Percentiles rank a stretch among this genome's conserved stretches.
Conservation (phyloP, 2,888 invertebrate genomes). For the Apamea anceps region DNA sequence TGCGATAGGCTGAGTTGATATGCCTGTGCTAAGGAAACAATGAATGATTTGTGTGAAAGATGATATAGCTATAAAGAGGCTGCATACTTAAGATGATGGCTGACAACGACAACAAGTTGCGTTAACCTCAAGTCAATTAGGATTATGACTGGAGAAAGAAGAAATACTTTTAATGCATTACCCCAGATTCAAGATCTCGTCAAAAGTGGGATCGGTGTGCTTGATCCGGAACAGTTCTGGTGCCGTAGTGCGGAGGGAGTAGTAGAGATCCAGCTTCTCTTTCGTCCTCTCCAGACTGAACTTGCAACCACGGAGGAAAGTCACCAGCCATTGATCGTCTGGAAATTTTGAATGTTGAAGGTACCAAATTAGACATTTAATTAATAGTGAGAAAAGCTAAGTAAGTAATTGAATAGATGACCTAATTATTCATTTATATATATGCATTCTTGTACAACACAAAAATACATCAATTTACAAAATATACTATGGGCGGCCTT, state of each 20-base stretch:
- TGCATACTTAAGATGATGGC: neutral
- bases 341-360: constrained; percentile 47
- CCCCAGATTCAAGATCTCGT: constrained; percentile 78
- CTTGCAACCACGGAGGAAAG: constrained; percentile 92
- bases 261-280: constrained; percentile 91
- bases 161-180: constrained; percentile 41
- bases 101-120: neutral
- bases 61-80: neutral
- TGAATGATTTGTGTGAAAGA: neutral
- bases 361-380: neutral
- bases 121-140: neutral
- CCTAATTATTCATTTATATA: neutral
- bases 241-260: constrained; percentile 87
- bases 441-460: too few species aligned
- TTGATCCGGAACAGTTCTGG: constrained; percentile 86
- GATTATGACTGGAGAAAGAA: neutral
- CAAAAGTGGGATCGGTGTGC: constrained; percentile 72
- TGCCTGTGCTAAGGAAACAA: neutral
- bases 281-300: constrained; percentile 91
- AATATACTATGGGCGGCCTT: too few species aligned
- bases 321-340: constrained; percentile 91
- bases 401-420: neutral
- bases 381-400: neutral
- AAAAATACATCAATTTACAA: too few species aligned
- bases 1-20: too few species aligned